Conservation (phyloP, 1,140 invertebrate genomes). For the Drosophila sucinea region DNA sequence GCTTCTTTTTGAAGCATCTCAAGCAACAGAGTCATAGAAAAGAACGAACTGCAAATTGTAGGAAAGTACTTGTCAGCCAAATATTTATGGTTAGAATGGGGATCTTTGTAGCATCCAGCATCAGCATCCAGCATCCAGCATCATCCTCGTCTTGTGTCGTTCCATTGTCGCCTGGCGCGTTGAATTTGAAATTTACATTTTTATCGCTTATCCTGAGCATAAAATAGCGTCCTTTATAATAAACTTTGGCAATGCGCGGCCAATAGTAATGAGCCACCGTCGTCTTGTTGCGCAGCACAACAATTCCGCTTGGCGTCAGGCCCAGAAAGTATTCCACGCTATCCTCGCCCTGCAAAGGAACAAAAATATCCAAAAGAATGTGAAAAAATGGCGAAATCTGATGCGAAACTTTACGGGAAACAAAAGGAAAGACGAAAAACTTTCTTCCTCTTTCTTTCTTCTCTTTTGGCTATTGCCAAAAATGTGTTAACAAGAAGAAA, state of each 20-base stretch:
- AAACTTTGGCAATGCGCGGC: slow-evolving; percentile 98
- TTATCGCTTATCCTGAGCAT: slow-evolving; percentile 97
- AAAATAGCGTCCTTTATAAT: slow-evolving; percentile 98
- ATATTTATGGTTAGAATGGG: slow-evolving; percentile 65
- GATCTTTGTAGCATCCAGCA: slow-evolving; percentile 39
- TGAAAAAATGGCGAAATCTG: slow-evolving; percentile 56
- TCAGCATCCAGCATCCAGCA: slow-evolving; percentile 33
- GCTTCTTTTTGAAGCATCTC: slow-evolving; percentile 4
- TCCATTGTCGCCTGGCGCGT: slow-evolving; percentile 52
- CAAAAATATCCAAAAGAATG: slow-evolving; percentile 25
- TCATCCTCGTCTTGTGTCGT: slow-evolving; percentile 12
- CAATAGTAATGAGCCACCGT: slow-evolving; percentile 99
- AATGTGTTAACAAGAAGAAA: slow-evolving; percentile 69
- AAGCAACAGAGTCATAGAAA: slow-evolving; percentile 28
- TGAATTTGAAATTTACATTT: slow-evolving; percentile 89
- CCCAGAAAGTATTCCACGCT: slow-evolving; percentile 98
- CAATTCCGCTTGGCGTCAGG: slow-evolving; percentile 97
- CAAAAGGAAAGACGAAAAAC: slow-evolving; percentile 52
- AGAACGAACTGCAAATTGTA: slow-evolving; percentile 78
- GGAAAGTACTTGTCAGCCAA: slow-evolving; percentile 67
- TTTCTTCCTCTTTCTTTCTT: slow-evolving; percentile 19
- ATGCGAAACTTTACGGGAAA: slow-evolving; percentile 48
- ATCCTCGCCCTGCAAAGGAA: slow-evolving; percentile 93
- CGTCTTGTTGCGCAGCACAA: slow-evolving; percentile 96
- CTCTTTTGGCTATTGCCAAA: slow-evolving; percentile 57